phyloP scores from a whole-genome alignment of 2,888 invertebrate genomes.

The Cotesia congregata region DNA sequence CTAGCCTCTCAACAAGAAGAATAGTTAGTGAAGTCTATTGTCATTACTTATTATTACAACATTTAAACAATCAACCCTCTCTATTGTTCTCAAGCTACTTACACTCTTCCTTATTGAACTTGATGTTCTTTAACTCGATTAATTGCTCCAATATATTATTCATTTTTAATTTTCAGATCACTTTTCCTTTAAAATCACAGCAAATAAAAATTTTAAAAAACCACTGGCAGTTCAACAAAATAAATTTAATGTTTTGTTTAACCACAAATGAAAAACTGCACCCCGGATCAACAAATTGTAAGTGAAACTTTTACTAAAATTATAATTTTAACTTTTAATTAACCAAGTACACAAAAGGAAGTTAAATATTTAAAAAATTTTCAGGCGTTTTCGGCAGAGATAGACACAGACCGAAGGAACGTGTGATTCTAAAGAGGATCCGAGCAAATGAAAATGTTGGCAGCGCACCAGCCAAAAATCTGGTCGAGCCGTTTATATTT shows the following conservation, averaged over 20 bases:
- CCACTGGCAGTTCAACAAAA: neutral
- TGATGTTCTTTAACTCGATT: conserved; percentile 30
- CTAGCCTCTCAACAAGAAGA: too few species aligned
- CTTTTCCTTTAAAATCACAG: neutral
- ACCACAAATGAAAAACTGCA: too few species aligned
- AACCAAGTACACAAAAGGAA: too few species aligned
- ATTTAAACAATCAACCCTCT: neutral
- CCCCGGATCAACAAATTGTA: too few species aligned
- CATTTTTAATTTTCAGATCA: conserved; percentile 17
- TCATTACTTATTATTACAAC: neutral
- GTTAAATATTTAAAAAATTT: too few species aligned
- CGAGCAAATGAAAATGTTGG: conserved; percentile 53
- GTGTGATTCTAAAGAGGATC: conserved; percentile 39
- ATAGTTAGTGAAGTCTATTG: neutral
- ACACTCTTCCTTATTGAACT: conserved; percentile 67
- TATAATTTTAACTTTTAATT: too few species aligned
- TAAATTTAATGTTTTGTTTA: neutral
- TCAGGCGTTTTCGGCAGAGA: conserved; percentile 31
- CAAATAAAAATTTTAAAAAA: neutral
- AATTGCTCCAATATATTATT: conserved; percentile 32
- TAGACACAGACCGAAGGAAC: conserved; percentile 40
- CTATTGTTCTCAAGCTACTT: conserved; percentile 57
- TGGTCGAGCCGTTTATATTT: conserved; percentile 53
- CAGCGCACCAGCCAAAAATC: conserved; percentile 62
- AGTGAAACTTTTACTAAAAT: too few species aligned